Evolutionary conservation across 2,797 vertebrate genomes (phyloP), one percentile per base, ranked within the genome.

Genomic region (Gallirallus australis): DNA sequence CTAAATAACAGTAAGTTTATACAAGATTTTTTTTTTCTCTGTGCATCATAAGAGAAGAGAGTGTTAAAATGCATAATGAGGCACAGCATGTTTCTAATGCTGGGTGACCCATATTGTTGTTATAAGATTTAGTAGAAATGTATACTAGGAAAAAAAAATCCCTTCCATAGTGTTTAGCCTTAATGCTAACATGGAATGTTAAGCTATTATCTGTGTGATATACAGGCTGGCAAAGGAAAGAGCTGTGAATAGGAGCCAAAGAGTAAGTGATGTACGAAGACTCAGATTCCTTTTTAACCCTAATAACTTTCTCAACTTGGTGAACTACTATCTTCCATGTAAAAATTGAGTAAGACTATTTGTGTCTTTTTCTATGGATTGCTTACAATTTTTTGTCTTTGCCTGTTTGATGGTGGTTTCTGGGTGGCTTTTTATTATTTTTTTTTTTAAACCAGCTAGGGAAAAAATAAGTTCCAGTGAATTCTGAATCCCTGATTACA

Each of bases 1-100:
- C 59, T 77, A 90, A 86, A 76, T 81, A 89, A 82, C 42, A 82
- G 69, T 69, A 39, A 93, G 24, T 15, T 60, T 69, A 39, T 42
- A 33, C 24, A 63, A 81, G 47, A 6, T 65, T 4, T n/a, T 66
- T 57, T 28, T 57, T 91, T 39, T 23, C 37, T 81, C 10, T 84
- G 23, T 63, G 33, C 61, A 64, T 77, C 82, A 89, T 65, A 89
- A 82, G 73, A 90, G 50, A 42, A 64, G 52, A 71, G 25, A 31
- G 60, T 78, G 85, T 86, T 82, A 66, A 93, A 94, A 94, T 57
- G 45, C 37, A 54, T 96, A 90, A 94, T 70, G 80, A 94, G 63
- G 27, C 77, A 70, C 66, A 84, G 53, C 35, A n/a, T 53, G 77
- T 76, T 88, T 86, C 80, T 80, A 60, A 47, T 80, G 50, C 81